These are phyloP conservation scores for Pseudomugil gertrudae DNA, from an alignment of 2,797 vertebrate species.

Conservation along the genomic window DNA sequence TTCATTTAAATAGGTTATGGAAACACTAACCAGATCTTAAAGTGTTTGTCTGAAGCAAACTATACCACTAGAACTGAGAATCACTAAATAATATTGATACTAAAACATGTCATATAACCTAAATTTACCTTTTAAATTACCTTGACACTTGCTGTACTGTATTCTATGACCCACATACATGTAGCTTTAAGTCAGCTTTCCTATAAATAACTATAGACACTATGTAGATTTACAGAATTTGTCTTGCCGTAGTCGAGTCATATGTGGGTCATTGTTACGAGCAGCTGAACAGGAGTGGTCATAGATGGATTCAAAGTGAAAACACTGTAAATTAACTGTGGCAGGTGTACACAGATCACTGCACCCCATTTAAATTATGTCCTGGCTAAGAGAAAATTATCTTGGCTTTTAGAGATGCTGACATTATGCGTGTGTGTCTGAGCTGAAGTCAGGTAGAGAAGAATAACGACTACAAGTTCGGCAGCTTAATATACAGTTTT, in stretches of 20 bases:
- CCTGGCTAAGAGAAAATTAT: neutral
- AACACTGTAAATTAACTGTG: constrained; percentile 11
- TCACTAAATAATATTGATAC: neutral
- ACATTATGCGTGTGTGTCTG: neutral
- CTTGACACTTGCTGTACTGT: neutral
- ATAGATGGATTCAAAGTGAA: constrained; percentile 28
- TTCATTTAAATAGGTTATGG: no score
- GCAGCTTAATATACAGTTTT: no score
- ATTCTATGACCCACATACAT: constrained; percentile 13
- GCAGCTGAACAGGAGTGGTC: constrained; percentile 7
- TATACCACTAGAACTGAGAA: neutral
- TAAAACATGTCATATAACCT: neutral
- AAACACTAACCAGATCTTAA: no score
- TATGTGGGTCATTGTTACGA: constrained; percentile 14
- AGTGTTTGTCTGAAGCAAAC: neutral
- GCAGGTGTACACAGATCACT: constrained; percentile 26
- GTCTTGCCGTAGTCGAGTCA: constrained; percentile 6
- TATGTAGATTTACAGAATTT: constrained; percentile 18
- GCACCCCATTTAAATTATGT: neutral
- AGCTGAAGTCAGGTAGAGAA: neutral
- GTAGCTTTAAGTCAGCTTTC: constrained; percentile 1
- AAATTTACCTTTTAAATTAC: neutral
- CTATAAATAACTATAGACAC: constrained; percentile 45
- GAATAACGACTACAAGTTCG: no score
- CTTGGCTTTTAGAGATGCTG: neutral